Evolutionary conservation across 2,888 invertebrate genomes (phyloP), one percentile per base, ranked within the genome.

Genomic region (Habroteleia sp.): DNA sequence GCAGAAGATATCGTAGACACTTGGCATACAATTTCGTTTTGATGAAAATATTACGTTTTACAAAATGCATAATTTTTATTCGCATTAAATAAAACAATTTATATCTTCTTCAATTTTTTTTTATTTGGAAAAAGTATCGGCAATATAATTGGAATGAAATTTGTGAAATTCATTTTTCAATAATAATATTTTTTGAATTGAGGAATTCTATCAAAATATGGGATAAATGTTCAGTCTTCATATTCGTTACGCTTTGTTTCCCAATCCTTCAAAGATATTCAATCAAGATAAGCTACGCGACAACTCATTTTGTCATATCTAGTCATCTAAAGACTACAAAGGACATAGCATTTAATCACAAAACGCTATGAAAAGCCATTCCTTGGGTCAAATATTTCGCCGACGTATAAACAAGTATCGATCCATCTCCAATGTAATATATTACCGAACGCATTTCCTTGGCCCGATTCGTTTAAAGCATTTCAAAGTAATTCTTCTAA

Each of bases 311-410:
- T 14, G 33, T 33, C 33, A 33, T 20, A 33, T 31, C 48, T 48
- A 27, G 33, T 33, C 20, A 33, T 33, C 33, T 33, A 20, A 33
- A 11, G 48, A 20, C 33, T 33, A 33, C 33, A 33, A 31, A 33
- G 31, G 48, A 48, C 48, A 33, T 48, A 20, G 33, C 33, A 33
- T 48, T 48, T 33, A 44, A 44, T 44, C 44, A 44, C 27, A 33
- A 33, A 16, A 11, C 23, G 6, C 20, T 13, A 7, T 33, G 20
- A 31, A 31, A 33, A 11, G 0, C 11, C 11, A 4, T 35, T 35
- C n/a, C 20, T 17, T n/a, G 33, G 13, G 23, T 35, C 31, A 11
- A 31, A 31, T 17, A 33, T 48, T 31, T 48, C 20, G 23, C 31
- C 31, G 10, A 3, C 29, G 35, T 29, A 50, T 20, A 50, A 50